phyloP scores from a whole-genome alignment of 2,888 invertebrate genomes.

The Callyntrura guangdongensis region DNA sequence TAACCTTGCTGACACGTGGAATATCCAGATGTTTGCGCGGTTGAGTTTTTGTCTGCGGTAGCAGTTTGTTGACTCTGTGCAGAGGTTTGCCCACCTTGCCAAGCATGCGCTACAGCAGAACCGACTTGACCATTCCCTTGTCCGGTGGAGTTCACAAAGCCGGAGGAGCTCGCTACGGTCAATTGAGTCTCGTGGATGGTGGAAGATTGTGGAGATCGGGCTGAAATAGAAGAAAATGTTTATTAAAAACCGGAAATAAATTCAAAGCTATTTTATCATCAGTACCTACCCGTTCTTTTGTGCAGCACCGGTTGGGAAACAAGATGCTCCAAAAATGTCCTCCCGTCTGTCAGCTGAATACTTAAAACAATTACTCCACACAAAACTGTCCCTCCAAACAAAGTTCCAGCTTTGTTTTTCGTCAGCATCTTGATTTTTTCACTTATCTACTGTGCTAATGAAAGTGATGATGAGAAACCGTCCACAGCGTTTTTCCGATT shows the following conservation, averaged over 20 bases:
- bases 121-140: conserved; percentile 48
- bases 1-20: conserved; percentile 70
- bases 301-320: not conserved
- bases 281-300: conserved; percentile 19
- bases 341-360: conserved; percentile 5
- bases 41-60: conserved; percentile 29
- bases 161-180: conserved; percentile 33
- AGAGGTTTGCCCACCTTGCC: conserved; percentile 71
- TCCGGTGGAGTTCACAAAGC: conserved; percentile 52
- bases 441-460: no score
- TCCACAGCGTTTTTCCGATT: not conserved
- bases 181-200: conserved; percentile 50
- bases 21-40: conserved; percentile 45
- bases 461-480: no score
- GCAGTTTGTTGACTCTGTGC: conserved; percentile 53
- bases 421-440: not conserved
- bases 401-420: conserved; percentile 1
- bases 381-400: conserved; percentile 24
- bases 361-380: not conserved
- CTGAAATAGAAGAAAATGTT: no score
- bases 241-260: no score
- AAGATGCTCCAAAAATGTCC: not conserved
- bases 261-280: no score
- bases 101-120: conserved; percentile 61
- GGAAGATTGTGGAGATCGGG: conserved; percentile 33